Conservation (phyloP, 2,113 vertebrate genomes). For the Fulmarus glacialis region DNA sequence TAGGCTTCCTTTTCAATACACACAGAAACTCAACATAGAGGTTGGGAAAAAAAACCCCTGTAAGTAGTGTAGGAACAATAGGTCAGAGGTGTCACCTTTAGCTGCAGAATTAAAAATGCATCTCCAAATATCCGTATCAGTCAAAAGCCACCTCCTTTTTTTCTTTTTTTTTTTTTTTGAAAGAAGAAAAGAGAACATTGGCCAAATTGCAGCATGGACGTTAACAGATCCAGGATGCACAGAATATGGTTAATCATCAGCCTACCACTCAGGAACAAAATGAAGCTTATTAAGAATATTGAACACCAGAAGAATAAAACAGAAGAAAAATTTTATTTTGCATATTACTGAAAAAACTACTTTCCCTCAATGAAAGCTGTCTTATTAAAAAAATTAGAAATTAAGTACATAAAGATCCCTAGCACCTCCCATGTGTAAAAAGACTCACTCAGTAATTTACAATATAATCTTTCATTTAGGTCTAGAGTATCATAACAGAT, state of each 20-base stretch:
- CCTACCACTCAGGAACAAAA: neutral
- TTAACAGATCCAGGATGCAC: neutral
- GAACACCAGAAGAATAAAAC: neutral
- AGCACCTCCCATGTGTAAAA: neutral
- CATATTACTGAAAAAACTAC: neutral
- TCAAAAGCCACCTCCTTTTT: neutral
- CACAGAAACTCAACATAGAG: neutral
- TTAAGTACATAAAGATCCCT: constrained; percentile 13
- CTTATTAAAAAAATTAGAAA: neutral
- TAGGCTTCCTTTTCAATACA: neutral
- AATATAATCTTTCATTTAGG: constrained; percentile 30
- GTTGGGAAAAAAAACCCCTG: neutral
- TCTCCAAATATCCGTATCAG: neutral
- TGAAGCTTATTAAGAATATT: neutral
- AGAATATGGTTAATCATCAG: neutral
- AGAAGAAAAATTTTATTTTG: neutral
- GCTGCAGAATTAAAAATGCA: neutral
- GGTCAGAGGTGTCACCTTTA: neutral
- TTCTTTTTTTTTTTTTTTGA: neutral
- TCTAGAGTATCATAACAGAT: constrained; percentile 1
- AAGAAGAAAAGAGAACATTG: neutral
- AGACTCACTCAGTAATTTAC: neutral
- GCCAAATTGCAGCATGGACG: neutral
- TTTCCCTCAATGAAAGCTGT: neutral
- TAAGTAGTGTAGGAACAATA: neutral